phyloP scores from a whole-genome alignment of 2,888 invertebrate species.

The Hipparchia sbordonii region DNA sequence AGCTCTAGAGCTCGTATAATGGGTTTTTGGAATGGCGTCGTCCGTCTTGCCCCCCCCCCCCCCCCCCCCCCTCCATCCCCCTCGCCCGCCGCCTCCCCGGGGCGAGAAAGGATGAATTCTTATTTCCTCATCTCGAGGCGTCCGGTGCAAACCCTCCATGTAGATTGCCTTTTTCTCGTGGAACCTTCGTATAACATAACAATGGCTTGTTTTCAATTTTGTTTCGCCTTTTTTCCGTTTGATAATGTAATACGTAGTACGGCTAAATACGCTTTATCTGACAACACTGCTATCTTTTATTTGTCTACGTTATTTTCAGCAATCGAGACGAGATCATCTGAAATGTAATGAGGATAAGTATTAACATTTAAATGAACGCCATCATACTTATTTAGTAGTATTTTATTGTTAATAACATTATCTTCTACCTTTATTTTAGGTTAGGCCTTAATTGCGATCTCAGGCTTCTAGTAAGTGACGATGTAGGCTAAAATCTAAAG shows the following conservation, averaged over 20 bases:
- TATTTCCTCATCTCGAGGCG: constrained; percentile 82
- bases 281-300: constrained; percentile 16
- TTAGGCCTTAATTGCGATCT: no score
- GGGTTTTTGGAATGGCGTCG: constrained; percentile 88
- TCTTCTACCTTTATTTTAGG: no score
- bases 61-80: constrained; percentile 62
- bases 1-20: constrained; percentile 86
- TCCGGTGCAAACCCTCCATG: constrained; percentile 79
- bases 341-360: neutral
- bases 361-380: neutral
- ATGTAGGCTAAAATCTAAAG: no score
- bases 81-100: constrained; percentile 50
- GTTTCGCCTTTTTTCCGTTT: constrained; percentile 52
- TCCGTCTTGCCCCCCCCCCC: constrained; percentile 84
- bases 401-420: no score
- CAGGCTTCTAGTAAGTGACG: no score
- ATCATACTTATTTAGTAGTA: no score
- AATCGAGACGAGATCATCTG: constrained; percentile 2
- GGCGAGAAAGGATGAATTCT: constrained; percentile 83
- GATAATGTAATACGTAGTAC: constrained; percentile 45
- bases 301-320: neutral
- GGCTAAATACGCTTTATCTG: constrained; percentile 22
- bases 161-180: constrained; percentile 81
- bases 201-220: constrained; percentile 82
- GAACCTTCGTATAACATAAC: constrained; percentile 80